A percentile compares a stretch with the other conserved stretches of the same genome.
Conservation (phyloP, 2,797 vertebrate genomes). For the Acomys russatus region DNA sequence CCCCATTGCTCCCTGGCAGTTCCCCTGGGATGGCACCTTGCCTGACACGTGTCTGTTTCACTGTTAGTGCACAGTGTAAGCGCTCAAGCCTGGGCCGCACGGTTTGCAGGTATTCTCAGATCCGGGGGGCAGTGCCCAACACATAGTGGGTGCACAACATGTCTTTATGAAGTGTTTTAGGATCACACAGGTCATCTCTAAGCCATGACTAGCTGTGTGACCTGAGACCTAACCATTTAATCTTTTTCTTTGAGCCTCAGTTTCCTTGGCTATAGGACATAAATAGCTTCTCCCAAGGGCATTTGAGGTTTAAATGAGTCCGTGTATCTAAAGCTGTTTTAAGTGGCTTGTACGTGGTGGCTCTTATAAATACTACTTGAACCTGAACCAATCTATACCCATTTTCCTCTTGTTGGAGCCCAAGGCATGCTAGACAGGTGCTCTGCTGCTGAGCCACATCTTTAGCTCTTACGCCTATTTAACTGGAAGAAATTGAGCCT, state of each 20-base stretch:
- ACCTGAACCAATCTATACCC: not conserved
- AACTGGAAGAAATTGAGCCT: conserved; percentile 1
- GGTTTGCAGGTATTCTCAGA: not conserved
- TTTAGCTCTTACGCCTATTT: not conserved
- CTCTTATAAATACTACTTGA: not conserved
- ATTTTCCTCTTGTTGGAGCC: not conserved
- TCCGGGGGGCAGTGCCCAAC: not conserved
- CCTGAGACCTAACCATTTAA: not conserved
- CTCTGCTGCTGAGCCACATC: not conserved
- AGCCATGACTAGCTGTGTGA: not conserved
- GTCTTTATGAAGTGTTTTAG: not conserved
- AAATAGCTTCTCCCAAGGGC: not conserved
- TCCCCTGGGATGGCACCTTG: not conserved
- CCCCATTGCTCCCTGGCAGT: not conserved
- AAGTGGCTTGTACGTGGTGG: not conserved
- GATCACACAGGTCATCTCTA: not conserved
- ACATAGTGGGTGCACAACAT: not conserved
- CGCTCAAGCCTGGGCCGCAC: not conserved
- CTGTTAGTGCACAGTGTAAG: not conserved
- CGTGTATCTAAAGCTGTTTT: not conserved
- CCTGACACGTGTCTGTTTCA: not conserved
- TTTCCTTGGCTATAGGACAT: not conserved
- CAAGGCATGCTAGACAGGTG: not conserved
- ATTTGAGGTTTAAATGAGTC: conserved; percentile 30
- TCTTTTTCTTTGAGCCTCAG: not conserved